Evolutionary conservation across 2,888 invertebrate genomes (phyloP).

Genomic region (Cryptus viduatorius): DNA sequence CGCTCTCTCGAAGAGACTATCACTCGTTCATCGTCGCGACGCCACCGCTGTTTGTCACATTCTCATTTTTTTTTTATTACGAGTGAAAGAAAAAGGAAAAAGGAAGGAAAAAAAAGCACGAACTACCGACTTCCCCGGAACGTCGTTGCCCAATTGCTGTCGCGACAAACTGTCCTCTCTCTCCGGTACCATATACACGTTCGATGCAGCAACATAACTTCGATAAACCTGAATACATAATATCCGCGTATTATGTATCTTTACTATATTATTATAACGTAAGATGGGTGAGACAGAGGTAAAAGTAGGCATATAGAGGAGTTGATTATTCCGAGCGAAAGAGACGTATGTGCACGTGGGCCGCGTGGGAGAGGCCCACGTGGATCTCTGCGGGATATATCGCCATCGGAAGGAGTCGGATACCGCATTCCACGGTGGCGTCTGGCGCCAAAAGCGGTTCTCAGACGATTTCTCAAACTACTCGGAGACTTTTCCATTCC

Average conservation of each 20-base stretch:
- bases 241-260: slow-evolving; percentile 37
- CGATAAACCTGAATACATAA: slow-evolving; percentile 54
- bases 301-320: slow-evolving; percentile 8
- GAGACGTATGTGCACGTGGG: slow-evolving; percentile 68
- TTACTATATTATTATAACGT: slow-evolving; percentile 53
- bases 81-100: neutral
- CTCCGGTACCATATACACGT: slow-evolving; percentile 13
- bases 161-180: slow-evolving; percentile 26
- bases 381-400: slow-evolving; percentile 66
- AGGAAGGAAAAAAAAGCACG: neutral
- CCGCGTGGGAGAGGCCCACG: slow-evolving; percentile 76
- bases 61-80: slow-evolving; percentile 5
- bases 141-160: slow-evolving; percentile 58
- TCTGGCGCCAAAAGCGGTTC: slow-evolving; percentile 82
- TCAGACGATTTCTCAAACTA: slow-evolving; percentile 69
- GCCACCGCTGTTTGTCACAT: neutral
- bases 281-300: slow-evolving; percentile 23
- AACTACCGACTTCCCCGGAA: slow-evolving; percentile 15
- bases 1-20: slow-evolving; percentile 5
- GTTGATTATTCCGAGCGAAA: slow-evolving; percentile 34
- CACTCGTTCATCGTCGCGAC: neutral
- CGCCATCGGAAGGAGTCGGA: slow-evolving; percentile 75
- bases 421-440: slow-evolving; percentile 80
- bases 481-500: slow-evolving; percentile 36
- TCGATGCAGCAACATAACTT: slow-evolving; percentile 40